Base-by-base conservation (phyloP, 2,113 vertebrate genomes). In the Cryptomyrus ogoouensis region DNA sequence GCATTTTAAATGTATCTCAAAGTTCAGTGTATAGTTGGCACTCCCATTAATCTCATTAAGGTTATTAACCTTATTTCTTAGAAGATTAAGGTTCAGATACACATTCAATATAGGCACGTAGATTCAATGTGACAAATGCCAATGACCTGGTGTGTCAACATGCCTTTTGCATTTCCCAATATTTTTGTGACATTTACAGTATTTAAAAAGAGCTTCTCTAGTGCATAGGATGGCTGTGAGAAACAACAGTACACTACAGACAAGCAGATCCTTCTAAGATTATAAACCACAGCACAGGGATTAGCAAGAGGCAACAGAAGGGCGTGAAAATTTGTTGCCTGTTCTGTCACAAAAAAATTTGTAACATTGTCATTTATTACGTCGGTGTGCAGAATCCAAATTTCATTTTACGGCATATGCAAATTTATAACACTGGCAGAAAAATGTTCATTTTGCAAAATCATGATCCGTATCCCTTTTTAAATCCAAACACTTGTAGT, bases 381-480 rank as follows among this genome's bases (percentile, higher is more conserved):
- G 15, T 35, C 1, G 70, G 31, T 77, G 70, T n/a, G 12, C 70
- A 17, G 31, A 42, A 80, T 80, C 35, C 35, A 80, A 39, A 80
- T 42, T 80, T 80, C 35, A 80, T 35, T 19, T 74, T 80, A 39
- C 17, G 62, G 13, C 62, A 27, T 66, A 12, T 31, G 62, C 62
- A 80, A 42, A 80, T 19, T 2, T 56, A 39, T 39, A 80, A 42
- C 31, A 77, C 31, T 80, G 35, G 15, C 35, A 80, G 15, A 17
- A 80, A 42, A 42, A 42, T 19, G 1, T 19, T 80, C 5, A 39
- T 46, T 86, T 86, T 49, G 35, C 74, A 5, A 74, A 89, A 70
- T 50, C 12, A 21, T 19, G 87, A 58, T 88, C 17, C 3, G 13
- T 31, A 52, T 94, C 93, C 93, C 93, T 94, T 94, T 92, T 17